Evolutionary conservation across 2,797 vertebrate genomes (phyloP), one percentile per base, ranked within the genome.

Genomic region (Melanotaenia pygmaea): DNA sequence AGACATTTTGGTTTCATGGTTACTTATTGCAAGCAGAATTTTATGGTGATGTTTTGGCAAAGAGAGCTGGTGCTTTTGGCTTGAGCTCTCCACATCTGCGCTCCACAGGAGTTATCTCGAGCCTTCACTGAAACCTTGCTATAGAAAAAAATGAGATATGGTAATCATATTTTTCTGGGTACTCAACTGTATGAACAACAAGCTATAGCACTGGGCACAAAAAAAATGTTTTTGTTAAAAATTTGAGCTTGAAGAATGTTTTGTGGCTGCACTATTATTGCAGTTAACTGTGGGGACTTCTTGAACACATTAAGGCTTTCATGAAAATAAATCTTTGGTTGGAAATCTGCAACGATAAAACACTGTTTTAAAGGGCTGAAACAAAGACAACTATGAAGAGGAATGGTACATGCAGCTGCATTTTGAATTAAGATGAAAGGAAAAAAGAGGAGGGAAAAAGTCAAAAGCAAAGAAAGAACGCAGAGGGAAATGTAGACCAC

Each of bases 361-460:
- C 62, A 60, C 53, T 56, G 70, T 79, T 86, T 82, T 82, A 81
- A 88, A 87, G 72, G 73, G 70, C 73, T 82, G 70, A 88, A 90
- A 89, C 70, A 91, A 90, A 92, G 88, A 86, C 83, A 82, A 89
- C 65, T 83, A 86, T 82, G 78, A 79, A 73, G 63, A 72, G 63
- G 74, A 83, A 85, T 79, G 82, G 78, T 71, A 80, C 82, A 84
- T 90, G 86, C 93, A 92, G 91, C 90, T 94, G 93, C 75, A 88
- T 89, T 90, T 92, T 84, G 87, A 90, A 90, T 93, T 77, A 86
- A 84, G 86, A 92, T 93, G 84, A 93, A 92, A 93, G 85, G 51
- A 54, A 76, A 76, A 78, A 80, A 72, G 40, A 75, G 64, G 77
- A 64, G 74, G 81, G 73, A 90, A 82, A 83, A 72, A 87, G 62